A percentile compares a stretch with the other conserved stretches of the same genome.
phyloP scores from a whole-genome alignment of 2,113 vertebrate species.

The Ageneiosus marmoratus region DNA sequence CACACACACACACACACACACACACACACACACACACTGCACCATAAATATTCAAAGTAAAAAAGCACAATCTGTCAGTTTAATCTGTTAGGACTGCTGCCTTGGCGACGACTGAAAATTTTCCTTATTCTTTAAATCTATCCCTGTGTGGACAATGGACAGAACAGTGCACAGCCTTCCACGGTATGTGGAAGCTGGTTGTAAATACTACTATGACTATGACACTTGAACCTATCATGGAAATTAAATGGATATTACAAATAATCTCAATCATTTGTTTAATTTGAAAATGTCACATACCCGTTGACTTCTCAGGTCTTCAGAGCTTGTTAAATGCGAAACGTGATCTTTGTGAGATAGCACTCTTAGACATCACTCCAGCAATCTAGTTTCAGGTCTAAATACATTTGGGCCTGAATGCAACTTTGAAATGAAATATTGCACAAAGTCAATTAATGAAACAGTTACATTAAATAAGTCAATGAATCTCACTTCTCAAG shows the following conservation, averaged over 20 bases:
- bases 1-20: constrained; percentile 39
- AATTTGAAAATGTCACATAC: background rate
- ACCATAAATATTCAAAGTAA: constrained; percentile 76
- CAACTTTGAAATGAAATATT: background rate
- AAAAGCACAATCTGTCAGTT: constrained; percentile 62
- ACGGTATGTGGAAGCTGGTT: background rate
- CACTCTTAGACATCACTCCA: background rate
- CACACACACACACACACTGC: constrained; percentile 19
- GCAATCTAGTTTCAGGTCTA: background rate
- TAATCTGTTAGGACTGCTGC: constrained; percentile 20
- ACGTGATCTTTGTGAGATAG: background rate
- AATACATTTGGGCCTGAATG: background rate
- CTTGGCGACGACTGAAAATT: background rate
- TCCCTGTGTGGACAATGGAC: background rate
- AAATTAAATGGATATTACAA: background rate
- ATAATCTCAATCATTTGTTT: background rate
- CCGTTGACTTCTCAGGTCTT: background rate
- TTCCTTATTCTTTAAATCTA: background rate
- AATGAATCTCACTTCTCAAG: background rate
- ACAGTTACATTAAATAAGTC: background rate
- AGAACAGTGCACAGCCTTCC: background rate
- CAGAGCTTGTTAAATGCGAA: background rate
- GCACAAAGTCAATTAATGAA: background rate
- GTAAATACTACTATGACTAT: background rate
- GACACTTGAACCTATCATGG: background rate